Base-by-base conservation (phyloP, 2,888 invertebrate species). In the Drosophila anceps region DNA sequence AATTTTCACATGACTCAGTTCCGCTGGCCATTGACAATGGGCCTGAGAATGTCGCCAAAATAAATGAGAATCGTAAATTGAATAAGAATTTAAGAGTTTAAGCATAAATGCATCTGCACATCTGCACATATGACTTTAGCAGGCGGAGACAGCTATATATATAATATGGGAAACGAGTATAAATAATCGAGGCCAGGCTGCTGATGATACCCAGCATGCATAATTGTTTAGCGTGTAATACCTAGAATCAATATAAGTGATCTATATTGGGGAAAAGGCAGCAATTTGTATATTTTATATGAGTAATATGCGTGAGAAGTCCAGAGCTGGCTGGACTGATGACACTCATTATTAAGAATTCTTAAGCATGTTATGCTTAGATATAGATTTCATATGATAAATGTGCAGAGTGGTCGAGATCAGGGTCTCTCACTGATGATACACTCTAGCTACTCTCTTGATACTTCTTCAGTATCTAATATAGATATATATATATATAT, bases 1-100 rank as follows among this genome's bases (percentile, higher is more conserved):
- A 67, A 65, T 77, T 66, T 65, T 70, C 69, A 62, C 65, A 82
- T 86, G 85, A 90, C 81, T 85, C 83, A 85, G 77, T 78, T 81
- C 61, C 73, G 76, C 68, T 64, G 50, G 80, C 55, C 55, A 54
- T 33, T 55, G 76, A 68, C 70, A 67, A 44, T 51, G 50, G 55
- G 57, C 64, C 44, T 63, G 50, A 46, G 62, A 65, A 71, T 77
- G 89, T 79, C 88, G 88, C 73, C 83, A 70, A 85, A 71, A 62
- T 57, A 71, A 78, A 60, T 58, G 43, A 44, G 24, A 64, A 65
- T 58, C 44, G n/a, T 69, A 39, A 39, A 53, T 44, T 54, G 6
- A 58, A 31, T 27, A 7, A 44, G 27, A 44, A 60, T 58, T 27
- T 39, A 27, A 44, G 27, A 24, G 24, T 8, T 39, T 37, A n/a